Evolutionary conservation across 2,888 invertebrate species (phyloP), one percentile per base, ranked within the genome.

Genomic region (Polylopha cassiicola): DNA sequence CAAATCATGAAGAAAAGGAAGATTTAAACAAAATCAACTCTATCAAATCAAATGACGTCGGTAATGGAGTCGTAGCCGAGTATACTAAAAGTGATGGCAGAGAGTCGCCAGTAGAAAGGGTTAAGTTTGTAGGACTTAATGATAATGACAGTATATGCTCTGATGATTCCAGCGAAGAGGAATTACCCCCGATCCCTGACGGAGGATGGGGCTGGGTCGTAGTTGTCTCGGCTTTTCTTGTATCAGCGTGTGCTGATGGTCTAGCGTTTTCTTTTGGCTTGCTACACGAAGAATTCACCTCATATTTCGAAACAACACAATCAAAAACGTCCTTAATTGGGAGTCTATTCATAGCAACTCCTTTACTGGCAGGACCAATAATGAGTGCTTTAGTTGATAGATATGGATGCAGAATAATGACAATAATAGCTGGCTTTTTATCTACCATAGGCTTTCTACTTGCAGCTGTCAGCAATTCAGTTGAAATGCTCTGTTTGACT

Each of bases 201-300:
- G 94, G 94, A 0, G 95, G 94, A 0, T 95, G 93, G 91, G 95
- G 95, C 0, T 96, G 95, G 95, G 89, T 95, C 16, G 92, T 98
- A 0, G 97, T 98, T 0, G 77, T 91, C 6, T 89, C 95, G 3
- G 93, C 95, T 0, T 89, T 98, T 50, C 68, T 95, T 13, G 90
- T 95, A n/a, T 94, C 95, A 21, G 89, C 95, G 51, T 92, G 98
- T 37, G 95, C 95, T 20, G 98, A 98, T 68, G 98, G 98, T 0
- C 88, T 97, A 24, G 94, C 95, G 4, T 95, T 97, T 70, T 95
- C 95, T 0, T 97, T 97, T 63, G 98, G 98, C 1, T 86, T 97
- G 4, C 82, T 98, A 6, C 95, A 93, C 63, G 91, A 93, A 7
- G 92, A 95, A 62, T 91, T 97, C 55, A 86, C 93, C 9, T 73